phyloP scores from a whole-genome alignment of 1,140 invertebrate species.

The Lepidotrigona ventralis region DNA sequence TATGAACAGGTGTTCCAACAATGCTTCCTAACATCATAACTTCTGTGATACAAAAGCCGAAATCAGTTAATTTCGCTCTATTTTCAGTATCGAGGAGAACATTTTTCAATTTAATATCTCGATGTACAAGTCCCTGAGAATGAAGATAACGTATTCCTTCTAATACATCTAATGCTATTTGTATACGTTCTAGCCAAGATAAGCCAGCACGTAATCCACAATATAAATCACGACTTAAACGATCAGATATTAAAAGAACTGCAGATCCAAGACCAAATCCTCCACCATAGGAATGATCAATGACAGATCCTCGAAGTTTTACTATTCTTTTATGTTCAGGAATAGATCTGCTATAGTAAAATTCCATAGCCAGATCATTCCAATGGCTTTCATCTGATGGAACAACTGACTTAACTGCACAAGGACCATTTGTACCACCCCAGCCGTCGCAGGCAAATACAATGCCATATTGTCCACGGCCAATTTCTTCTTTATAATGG shows the following conservation, averaged over 20 bases:
- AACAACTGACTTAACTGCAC: constrained; percentile 94
- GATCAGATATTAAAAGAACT: constrained; percentile 89
- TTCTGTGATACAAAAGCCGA: constrained; percentile 95
- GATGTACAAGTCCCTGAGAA: constrained; percentile 92
- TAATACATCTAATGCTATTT: constrained; percentile 91
- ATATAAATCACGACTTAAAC: constrained; percentile 89
- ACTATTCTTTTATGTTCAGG: constrained; percentile 92
- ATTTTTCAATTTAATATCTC: constrained; percentile 95
- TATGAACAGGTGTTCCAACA: constrained; percentile 94
- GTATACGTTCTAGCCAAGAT: constrained; percentile 84
- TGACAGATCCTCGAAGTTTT: constrained; percentile 89
- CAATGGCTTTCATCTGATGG: constrained; percentile 95
- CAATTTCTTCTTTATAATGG: constrained; percentile 89
- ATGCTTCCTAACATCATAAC: constrained; percentile 94
- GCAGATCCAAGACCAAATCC: constrained; percentile 83
- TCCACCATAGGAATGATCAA: constrained; percentile 88
- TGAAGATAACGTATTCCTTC: constrained; percentile 93
- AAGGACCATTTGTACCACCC: constrained; percentile 86
- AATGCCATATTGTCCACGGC: constrained; percentile 95
- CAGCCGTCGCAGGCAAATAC: constrained; percentile 92
- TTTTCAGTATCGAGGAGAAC: constrained; percentile 89
- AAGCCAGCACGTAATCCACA: constrained; percentile 88
- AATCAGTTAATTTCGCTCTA: constrained; percentile 91
- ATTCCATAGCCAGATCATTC: constrained; percentile 95
- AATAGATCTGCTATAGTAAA: constrained; percentile 93